Percentiles rank a stretch among this genome's conserved stretches.
Evolutionary conservation across 2,113 vertebrate genomes (phyloP).

Genomic region (Budorcas taxicolor): DNA sequence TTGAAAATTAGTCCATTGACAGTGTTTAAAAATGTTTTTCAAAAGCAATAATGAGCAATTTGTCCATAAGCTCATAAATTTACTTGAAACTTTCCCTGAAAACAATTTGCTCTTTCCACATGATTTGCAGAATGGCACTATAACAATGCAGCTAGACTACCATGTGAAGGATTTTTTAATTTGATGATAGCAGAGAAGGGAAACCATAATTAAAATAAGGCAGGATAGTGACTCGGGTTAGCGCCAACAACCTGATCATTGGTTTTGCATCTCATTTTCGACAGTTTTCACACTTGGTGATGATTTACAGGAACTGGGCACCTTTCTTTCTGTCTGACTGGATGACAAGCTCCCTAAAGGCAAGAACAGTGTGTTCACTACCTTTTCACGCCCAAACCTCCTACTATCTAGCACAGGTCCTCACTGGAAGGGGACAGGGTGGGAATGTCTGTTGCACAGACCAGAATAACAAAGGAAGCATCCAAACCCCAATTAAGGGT

Average conservation of each 20-base stretch:
- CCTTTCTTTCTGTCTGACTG: neutral
- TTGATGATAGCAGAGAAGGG: slow-evolving; percentile 43
- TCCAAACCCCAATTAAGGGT: neutral
- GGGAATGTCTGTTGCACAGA: neutral
- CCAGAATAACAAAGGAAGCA: neutral
- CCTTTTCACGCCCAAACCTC: neutral
- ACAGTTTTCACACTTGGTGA: neutral
- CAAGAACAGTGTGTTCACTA: neutral
- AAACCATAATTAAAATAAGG: slow-evolving; percentile 46
- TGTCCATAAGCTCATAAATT: slow-evolving; percentile 65
- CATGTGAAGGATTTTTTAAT: slow-evolving; percentile 46
- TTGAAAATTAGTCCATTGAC: slow-evolving; percentile 53
- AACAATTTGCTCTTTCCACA: slow-evolving; percentile 60
- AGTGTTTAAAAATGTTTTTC: slow-evolving; percentile 49
- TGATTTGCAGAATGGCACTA: slow-evolving; percentile 61
- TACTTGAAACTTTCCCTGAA: slow-evolving; percentile 59
- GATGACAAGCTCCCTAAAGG: neutral
- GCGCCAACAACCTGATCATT: neutral
- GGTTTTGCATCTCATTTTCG: neutral
- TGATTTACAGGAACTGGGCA: neutral
- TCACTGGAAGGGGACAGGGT: neutral
- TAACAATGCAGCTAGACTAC: slow-evolving; percentile 40
- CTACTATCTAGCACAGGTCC: neutral
- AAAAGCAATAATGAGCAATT: slow-evolving; percentile 61
- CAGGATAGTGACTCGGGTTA: neutral